Percentiles rank a stretch among this genome's conserved stretches.
phyloP scores from a whole-genome alignment of 2,797 vertebrate genomes.

The Vespertilio murinus region DNA sequence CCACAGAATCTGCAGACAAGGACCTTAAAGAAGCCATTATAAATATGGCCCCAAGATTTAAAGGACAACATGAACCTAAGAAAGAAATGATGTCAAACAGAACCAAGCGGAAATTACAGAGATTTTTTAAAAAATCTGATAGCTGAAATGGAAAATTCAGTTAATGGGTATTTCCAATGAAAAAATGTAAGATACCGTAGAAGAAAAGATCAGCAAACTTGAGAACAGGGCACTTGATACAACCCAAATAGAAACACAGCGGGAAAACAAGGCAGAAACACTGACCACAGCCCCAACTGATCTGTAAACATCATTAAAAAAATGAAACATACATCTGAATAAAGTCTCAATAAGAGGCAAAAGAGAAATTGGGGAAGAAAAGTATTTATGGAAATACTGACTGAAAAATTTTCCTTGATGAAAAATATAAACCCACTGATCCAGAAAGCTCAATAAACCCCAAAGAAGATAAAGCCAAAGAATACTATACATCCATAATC shows the following conservation, averaged over 20 bases:
- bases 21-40: background rate
- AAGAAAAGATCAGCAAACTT: background rate
- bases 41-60: background rate
- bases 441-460: background rate
- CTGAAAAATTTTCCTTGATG: background rate
- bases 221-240: background rate
- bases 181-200: background rate
- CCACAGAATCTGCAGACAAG: background rate
- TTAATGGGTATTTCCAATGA: background rate
- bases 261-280: background rate
- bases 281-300: background rate
- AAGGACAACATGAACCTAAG: background rate
- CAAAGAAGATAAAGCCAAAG: background rate
- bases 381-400: background rate
- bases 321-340: background rate
- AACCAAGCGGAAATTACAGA: background rate
- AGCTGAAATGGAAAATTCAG: background rate
- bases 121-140: background rate
- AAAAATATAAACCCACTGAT: constrained; percentile 6
- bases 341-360: background rate
- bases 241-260: background rate
- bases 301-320: background rate
- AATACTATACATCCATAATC: background rate
- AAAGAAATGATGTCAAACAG: background rate
- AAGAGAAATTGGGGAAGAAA: background rate